Conservation (phyloP, 2,797 vertebrate genomes). For the Thalassophryne amazonica region DNA sequence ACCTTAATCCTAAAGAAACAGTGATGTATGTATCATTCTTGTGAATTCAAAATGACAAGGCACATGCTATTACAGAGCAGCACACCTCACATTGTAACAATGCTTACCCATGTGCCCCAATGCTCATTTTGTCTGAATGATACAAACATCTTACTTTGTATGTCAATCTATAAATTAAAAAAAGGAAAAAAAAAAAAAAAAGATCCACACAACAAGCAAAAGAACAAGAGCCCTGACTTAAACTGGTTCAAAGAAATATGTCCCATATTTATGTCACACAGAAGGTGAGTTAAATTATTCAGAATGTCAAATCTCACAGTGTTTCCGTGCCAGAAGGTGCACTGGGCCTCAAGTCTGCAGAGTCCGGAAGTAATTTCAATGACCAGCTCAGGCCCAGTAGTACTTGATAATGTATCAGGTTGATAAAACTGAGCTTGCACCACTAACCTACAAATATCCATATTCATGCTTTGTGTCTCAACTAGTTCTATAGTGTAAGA, state of each 20-base stretch:
- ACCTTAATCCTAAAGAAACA: conserved; percentile 39
- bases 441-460: conserved; percentile 29
- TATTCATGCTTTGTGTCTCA: conserved; percentile 41
- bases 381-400: conserved; percentile 41
- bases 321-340: conserved; percentile 62
- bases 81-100: conserved; percentile 38
- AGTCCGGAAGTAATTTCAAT: conserved; percentile 26
- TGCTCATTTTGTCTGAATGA: conserved; percentile 38
- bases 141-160: conserved; percentile 27
- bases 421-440: conserved; percentile 30
- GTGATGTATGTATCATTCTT: conserved; percentile 38
- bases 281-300: conserved; percentile 56
- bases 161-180: conserved; percentile 22
- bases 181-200: conserved; percentile 40
- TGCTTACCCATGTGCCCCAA: conserved; percentile 43
- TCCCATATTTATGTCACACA: conserved; percentile 41
- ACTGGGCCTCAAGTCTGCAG: conserved; percentile 31
- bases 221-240: conserved; percentile 49
- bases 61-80: conserved; percentile 69
- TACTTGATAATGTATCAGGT: conserved; percentile 33
- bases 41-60: conserved; percentile 62
- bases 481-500: conserved; percentile 41
- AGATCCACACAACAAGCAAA: conserved; percentile 49
- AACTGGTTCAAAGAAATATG: conserved; percentile 26
- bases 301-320: conserved; percentile 73